Evolutionary conservation across 2,888 invertebrate genomes (phyloP), one percentile per base, ranked within the genome.

Genomic region (Sesia apiformis): DNA sequence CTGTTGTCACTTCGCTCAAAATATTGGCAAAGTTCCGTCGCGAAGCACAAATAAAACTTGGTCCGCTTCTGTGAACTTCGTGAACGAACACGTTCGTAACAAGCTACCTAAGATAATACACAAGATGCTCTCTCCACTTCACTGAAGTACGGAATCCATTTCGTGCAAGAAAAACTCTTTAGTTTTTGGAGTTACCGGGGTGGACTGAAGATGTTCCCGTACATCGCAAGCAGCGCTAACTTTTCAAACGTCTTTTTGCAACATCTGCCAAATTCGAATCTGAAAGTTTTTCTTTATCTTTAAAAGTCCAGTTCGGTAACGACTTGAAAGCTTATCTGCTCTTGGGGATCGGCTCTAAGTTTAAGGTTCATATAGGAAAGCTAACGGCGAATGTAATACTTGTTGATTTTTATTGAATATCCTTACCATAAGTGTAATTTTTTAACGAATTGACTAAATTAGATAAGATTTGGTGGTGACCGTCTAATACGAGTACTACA

Each of bases 261-360:
- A 68, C 74, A 77, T 81, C 74, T 78, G 76, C 76, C 74, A 78
- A 81, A 82, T 79, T 71, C 70, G 76, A 79, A 77, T 76, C 68
- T 66, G 69, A 78, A 82, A 82, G 66, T 80, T 81, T 78, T 74
- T 76, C 76, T 82, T 78, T 81, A 76, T 77, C 46, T 46, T 74
- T 64, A 58, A 66, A 72, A 75, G 71, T 81, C 70, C 72, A 72
- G 72, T 64, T 72, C 63, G 57, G 78, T 46, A 46, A 46, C 46
- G 46, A 23, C 46, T 46, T 46, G 6, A 23, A 46, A 46, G 46
- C 46, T 79, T 78, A 78, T 77, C 72, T 71, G 54, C 63, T 59
- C 59, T 55, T 56, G 51, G 55, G 54, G 58, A 60, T 58, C 58
- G 55, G 55, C 51, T 53, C 50, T 57, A 55, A 58, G 52, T 55